Evolutionary conservation across 1,140 invertebrate genomes (phyloP).

Genomic region (Eriocheir sinensis): DNA sequence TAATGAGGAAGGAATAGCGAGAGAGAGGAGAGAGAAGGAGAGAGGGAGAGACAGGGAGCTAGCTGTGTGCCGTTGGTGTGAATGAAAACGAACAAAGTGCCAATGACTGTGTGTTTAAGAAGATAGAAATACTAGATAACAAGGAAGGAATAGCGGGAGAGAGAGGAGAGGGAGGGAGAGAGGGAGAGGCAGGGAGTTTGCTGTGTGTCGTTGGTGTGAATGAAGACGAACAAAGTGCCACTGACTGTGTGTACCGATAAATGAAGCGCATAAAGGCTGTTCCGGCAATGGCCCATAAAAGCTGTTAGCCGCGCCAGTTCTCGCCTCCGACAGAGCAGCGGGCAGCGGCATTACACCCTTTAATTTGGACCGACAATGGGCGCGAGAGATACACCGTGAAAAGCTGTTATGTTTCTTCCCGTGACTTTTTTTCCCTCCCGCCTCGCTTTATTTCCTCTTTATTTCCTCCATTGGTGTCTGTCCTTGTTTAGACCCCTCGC

Average conservation of each 20-base stretch:
- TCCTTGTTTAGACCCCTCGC: neutral
- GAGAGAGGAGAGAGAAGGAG: neutral
- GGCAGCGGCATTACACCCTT: neutral
- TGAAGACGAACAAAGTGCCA: too few species aligned
- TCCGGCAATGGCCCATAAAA: neutral
- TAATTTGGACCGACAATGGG: neutral
- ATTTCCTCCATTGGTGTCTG: neutral
- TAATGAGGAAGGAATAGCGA: neutral
- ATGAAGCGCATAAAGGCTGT: slow-evolving; percentile 3
- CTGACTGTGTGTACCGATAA: neutral
- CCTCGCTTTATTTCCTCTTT: neutral
- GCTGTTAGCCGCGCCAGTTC: neutral
- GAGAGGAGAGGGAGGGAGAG: neutral
- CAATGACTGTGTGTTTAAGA: neutral
- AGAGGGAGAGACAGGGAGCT: neutral
- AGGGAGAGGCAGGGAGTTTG: neutral
- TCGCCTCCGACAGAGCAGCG: neutral
- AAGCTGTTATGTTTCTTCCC: neutral
- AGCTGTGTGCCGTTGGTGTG: too few species aligned
- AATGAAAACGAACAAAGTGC: too few species aligned
- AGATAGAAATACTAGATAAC: neutral
- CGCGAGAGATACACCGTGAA: neutral
- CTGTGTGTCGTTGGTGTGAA: too few species aligned
- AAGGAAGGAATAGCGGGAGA: neutral
- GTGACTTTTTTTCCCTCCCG: neutral